These are phyloP conservation scores for Hydropotes inermis DNA, from an alignment of 2,113 vertebrate genomes.

Conservation along the genomic window DNA sequence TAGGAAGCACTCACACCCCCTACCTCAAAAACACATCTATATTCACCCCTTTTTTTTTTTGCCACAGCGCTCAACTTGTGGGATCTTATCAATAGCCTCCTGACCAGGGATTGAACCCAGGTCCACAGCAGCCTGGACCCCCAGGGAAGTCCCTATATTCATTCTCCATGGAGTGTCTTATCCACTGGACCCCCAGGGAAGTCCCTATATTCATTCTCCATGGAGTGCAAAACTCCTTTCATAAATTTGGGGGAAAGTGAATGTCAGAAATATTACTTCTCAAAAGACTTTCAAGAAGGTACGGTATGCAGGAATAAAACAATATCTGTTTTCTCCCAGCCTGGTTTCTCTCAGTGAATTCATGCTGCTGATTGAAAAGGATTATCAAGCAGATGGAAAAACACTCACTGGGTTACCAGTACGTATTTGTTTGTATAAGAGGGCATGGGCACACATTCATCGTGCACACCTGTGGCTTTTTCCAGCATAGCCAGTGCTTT, in stretches of 20 bases:
- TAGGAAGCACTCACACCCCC: fast-evolving
- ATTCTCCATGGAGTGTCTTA: neutral
- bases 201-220: neutral
- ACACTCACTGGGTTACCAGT: neutral
- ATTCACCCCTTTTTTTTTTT: neutral
- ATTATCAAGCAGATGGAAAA: neutral
- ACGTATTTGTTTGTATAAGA: fast-evolving
- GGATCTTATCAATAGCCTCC: neutral
- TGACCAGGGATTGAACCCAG: neutral
- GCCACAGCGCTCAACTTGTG: neutral
- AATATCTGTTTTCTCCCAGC: neutral
- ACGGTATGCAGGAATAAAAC: neutral
- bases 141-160: neutral
- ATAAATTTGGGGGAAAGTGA: neutral
- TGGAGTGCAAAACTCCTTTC: neutral
- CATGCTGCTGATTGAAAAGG: neutral
- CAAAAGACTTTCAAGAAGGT: neutral
- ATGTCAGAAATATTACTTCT: neutral
- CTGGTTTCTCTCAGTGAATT: neutral
- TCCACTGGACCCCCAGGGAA: neutral
- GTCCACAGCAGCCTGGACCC: neutral
- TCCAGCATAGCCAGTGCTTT: neutral
- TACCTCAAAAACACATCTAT: neutral
- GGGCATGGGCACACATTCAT: fast-evolving
- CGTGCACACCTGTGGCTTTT: neutral